Evolutionary conservation across 2,113 vertebrate species (phyloP).

Genomic region (Alligator sinensis): DNA sequence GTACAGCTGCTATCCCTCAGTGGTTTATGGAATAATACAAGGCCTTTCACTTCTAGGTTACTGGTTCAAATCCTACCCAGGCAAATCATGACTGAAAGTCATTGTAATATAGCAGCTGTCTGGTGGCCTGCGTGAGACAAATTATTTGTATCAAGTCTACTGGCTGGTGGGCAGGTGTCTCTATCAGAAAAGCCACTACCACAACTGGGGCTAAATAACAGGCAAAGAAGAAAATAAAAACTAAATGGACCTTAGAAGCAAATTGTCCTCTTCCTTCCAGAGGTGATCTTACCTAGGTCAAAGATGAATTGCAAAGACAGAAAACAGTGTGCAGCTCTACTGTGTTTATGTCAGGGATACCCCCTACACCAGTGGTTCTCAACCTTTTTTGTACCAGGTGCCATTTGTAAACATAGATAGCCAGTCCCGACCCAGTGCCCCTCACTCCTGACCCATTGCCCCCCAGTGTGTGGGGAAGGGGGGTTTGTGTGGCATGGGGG

Average conservation of each 20-base stretch:
- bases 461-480: too few relatives aligned
- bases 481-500: too few relatives aligned
- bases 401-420: too few relatives aligned
- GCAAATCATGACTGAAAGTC: slow-evolving; percentile 49
- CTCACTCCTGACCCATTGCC: too few relatives aligned
- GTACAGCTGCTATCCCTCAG: slow-evolving; percentile 56
- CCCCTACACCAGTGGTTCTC: too few relatives aligned
- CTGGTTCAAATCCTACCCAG: slow-evolving; percentile 41
- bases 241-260: not conserved
- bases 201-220: not conserved
- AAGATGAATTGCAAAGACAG: not conserved
- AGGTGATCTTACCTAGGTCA: not conserved
- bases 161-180: slow-evolving; percentile 43
- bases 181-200: slow-evolving; percentile 22
- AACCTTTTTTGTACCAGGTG: too few relatives aligned
- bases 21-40: slow-evolving; percentile 19
- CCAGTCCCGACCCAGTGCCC: too few relatives aligned
- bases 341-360: not conserved
- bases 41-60: slow-evolving; percentile 25
- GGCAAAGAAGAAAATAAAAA: slow-evolving; percentile 6
- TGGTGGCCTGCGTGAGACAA: slow-evolving; percentile 51
- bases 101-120: slow-evolving; percentile 60
- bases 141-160: slow-evolving; percentile 44
- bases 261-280: not conserved
- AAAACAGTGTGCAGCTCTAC: not conserved